Conservation (phyloP, 2,888 invertebrate genomes). For the Acanthacorydalis orientalis region DNA sequence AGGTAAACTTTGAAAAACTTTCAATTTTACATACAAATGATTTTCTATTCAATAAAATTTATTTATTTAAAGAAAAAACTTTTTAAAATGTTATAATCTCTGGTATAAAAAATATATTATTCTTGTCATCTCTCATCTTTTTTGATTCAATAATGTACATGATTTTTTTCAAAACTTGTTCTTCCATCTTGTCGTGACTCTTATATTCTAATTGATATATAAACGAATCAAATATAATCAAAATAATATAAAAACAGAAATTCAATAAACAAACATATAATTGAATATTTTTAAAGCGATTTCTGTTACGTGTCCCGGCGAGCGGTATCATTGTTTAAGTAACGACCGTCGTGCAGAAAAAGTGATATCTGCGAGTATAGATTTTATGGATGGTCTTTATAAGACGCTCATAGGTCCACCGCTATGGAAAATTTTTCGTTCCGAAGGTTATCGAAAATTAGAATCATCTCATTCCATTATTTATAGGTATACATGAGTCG, state of each 20-base stretch:
- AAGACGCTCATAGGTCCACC: conserved; percentile 30
- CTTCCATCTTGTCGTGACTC: no score
- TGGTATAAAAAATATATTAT: no score
- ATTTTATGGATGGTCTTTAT: conserved; percentile 31
- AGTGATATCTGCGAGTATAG: conserved; percentile 28
- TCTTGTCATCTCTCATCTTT: no score
- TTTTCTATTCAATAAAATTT: no score
- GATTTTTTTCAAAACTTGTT: no score
- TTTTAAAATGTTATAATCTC: no score
- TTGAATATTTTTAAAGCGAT: conserved; percentile 28
- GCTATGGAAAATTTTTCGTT: conserved; percentile 30
- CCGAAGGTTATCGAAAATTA: conserved; percentile 30
- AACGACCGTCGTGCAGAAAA: conserved; percentile 16
- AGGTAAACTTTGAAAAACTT: conserved; percentile 16
- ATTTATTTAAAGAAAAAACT: no score
- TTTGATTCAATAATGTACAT: no score
- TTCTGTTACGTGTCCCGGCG: conserved; percentile 33
- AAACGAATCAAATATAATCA: no score
- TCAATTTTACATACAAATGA: not conserved
- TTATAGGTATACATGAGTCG: conserved; percentile 15
- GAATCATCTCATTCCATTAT: conserved; percentile 31
- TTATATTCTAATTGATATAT: no score
- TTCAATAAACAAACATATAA: not conserved
- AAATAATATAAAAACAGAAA: no score
- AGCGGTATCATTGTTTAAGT: conserved; percentile 25